Conservation (phyloP, 2,888 invertebrate species). For the Tetragonula carbonaria region DNA sequence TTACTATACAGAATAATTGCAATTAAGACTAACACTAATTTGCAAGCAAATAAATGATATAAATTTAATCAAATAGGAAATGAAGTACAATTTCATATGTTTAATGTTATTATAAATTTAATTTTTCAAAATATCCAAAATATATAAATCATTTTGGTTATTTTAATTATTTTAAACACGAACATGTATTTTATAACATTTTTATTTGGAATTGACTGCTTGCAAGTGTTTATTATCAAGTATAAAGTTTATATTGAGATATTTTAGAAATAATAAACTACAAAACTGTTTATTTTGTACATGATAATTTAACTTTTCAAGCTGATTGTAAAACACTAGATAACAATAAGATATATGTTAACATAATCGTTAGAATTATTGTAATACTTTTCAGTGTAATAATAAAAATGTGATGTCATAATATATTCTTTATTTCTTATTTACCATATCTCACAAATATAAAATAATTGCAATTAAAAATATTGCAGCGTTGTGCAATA, state of each 20-base stretch:
- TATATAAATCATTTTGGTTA: neutral
- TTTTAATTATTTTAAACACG: neutral
- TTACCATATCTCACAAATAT: neutral
- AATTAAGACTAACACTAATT: conserved; percentile 9
- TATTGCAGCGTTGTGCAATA: neutral
- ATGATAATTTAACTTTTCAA: conserved; percentile 27
- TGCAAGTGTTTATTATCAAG: conserved; percentile 26
- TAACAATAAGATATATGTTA: conserved; percentile 25
- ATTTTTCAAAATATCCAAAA: conserved; percentile 1
- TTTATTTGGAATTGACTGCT: conserved; percentile 7
- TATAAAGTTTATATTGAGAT: conserved; percentile 44
- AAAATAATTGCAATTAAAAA: neutral
- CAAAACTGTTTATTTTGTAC: conserved; percentile 43
- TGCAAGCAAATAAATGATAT: neutral
- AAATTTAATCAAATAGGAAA: neutral
- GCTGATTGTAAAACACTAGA: conserved; percentile 13
- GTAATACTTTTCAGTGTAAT: conserved; percentile 55
- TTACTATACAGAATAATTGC: conserved; percentile 35
- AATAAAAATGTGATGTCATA: conserved; percentile 51
- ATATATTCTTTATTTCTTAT: neutral
- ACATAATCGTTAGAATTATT: conserved; percentile 49
- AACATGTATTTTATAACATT: conserved; percentile 4
- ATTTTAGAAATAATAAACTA: conserved; percentile 8
- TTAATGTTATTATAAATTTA: conserved; percentile 6
- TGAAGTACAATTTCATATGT: neutral